These are phyloP conservation scores for Ceramica pisi DNA, from an alignment of 2,888 invertebrate species.

Conservation along the genomic window DNA sequence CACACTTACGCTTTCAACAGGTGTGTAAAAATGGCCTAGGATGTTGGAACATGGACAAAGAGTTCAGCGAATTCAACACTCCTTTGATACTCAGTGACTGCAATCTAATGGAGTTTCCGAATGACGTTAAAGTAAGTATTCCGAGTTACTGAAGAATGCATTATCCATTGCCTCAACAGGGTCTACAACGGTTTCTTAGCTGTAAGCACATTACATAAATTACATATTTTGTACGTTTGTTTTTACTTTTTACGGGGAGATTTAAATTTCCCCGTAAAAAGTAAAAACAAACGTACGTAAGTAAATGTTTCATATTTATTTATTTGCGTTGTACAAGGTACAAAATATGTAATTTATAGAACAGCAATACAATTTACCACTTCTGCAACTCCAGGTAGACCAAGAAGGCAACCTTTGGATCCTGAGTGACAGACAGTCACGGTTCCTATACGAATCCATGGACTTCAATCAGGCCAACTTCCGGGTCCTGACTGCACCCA, in stretches of 20 bases:
- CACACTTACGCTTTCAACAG: conserved; percentile 66
- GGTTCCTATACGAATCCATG: conserved; percentile 92
- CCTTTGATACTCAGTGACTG: conserved; percentile 93
- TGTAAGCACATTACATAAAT: too few species aligned
- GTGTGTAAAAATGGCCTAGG: conserved; percentile 93
- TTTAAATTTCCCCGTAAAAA: too few species aligned
- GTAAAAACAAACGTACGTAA: too few species aligned
- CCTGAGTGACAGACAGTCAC: conserved; percentile 94
- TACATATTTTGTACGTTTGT: too few species aligned
- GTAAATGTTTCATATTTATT: too few species aligned
- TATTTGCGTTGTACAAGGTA: too few species aligned
- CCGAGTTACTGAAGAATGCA: background rate
- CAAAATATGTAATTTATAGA: too few species aligned
- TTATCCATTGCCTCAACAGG: too few species aligned
- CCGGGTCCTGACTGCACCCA: conserved; percentile 87
- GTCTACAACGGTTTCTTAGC: too few species aligned
- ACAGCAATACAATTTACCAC: background rate
- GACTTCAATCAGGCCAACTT: conserved; percentile 93
- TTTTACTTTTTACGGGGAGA: too few species aligned
- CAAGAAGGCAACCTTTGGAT: conserved; percentile 93
- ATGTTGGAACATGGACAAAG: conserved; percentile 93
- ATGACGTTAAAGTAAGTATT: conserved; percentile 92
- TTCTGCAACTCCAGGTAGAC: conserved; percentile 85
- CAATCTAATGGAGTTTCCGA: conserved; percentile 93
- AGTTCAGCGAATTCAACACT: conserved; percentile 90